Percentiles rank a stretch among this genome's conserved stretches.
Evolutionary conservation across 2,888 invertebrate genomes (phyloP).

Genomic region (Prosopocoilus inquinatus): DNA sequence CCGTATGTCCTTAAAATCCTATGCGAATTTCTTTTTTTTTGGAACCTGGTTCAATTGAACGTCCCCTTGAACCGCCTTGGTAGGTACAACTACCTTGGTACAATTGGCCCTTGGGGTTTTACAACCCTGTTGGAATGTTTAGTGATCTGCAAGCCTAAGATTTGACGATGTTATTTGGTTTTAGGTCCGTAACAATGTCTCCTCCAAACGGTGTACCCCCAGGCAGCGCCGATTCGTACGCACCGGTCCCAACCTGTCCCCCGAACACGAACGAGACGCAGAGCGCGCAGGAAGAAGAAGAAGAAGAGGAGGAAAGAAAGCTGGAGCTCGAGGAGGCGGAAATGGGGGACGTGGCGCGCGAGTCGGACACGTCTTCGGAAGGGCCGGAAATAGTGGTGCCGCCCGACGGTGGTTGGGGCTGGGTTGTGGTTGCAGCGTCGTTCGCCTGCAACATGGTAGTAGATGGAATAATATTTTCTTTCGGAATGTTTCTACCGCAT

Average conservation of each 20-base stretch:
- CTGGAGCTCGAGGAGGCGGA: background rate
- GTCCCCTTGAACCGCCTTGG: too few relatives aligned
- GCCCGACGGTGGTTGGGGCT: constrained; percentile 93
- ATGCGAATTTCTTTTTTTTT: too few relatives aligned
- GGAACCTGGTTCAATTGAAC: too few relatives aligned
- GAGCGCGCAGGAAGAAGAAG: constrained; percentile 1
- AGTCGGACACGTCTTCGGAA: constrained; percentile 26
- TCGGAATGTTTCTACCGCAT: constrained; percentile 67
- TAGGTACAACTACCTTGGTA: too few relatives aligned
- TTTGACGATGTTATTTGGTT: background rate
- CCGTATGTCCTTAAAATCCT: too few relatives aligned
- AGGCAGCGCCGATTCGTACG: constrained; percentile 31
- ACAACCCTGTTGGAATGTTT: too few relatives aligned
- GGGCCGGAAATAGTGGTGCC: constrained; percentile 61
- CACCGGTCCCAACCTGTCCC: constrained; percentile 29
- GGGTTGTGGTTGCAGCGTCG: constrained; percentile 83
- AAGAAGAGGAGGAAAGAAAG: background rate
- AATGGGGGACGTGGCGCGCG: constrained; percentile 15
- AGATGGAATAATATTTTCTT: constrained; percentile 88
- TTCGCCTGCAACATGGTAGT: constrained; percentile 90
- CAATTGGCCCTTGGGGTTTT: too few relatives aligned
- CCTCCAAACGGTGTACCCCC: constrained; percentile 39
- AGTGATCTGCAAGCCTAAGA: too few relatives aligned
- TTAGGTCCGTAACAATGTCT: constrained; percentile 21
- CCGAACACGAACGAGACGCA: constrained; percentile 16